A percentile compares a stretch with the other conserved stretches of the same genome.
Conservation (phyloP, 2,113 vertebrate species). For the Scalopus aquaticus region DNA sequence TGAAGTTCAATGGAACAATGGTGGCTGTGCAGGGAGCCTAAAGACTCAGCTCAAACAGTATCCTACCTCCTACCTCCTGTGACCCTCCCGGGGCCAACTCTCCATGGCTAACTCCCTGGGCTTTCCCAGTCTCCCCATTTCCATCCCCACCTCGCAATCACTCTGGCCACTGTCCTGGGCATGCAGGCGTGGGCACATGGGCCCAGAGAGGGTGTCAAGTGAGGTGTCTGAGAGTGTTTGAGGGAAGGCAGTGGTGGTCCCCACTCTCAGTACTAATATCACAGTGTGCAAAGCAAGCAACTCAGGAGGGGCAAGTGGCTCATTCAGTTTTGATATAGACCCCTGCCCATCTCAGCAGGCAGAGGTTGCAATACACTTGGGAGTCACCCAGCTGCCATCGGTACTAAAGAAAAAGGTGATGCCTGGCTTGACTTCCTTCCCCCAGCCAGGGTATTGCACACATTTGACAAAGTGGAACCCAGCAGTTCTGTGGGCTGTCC, state of each 20-base stretch:
- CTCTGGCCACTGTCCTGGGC: not conserved
- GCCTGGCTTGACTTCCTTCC: not conserved
- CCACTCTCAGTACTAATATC: not conserved
- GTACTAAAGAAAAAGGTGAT: not conserved
- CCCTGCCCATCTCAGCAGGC: accelerated
- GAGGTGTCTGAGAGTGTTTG: not conserved
- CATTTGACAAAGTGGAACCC: not conserved
- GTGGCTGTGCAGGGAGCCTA: not conserved
- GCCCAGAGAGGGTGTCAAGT: not conserved
- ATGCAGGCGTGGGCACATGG: not conserved
- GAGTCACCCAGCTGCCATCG: accelerated
- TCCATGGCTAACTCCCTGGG: not conserved
- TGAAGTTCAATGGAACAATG: not conserved
- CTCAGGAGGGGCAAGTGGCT: not conserved
- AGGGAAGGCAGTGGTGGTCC: not conserved
- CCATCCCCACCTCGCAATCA: not conserved
- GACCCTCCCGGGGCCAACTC: not conserved
- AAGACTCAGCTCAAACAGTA: not conserved
- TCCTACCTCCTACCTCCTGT: not conserved
- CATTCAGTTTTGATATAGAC: not conserved
- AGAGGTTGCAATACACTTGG: not conserved
- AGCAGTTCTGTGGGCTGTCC: not conserved
- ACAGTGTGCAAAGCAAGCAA: not conserved
- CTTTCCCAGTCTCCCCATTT: not conserved
- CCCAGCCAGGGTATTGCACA: not conserved